These are phyloP conservation scores for Dendroctonus ponderosae DNA, from an alignment of 1,140 invertebrate species.

Conservation along the genomic window DNA sequence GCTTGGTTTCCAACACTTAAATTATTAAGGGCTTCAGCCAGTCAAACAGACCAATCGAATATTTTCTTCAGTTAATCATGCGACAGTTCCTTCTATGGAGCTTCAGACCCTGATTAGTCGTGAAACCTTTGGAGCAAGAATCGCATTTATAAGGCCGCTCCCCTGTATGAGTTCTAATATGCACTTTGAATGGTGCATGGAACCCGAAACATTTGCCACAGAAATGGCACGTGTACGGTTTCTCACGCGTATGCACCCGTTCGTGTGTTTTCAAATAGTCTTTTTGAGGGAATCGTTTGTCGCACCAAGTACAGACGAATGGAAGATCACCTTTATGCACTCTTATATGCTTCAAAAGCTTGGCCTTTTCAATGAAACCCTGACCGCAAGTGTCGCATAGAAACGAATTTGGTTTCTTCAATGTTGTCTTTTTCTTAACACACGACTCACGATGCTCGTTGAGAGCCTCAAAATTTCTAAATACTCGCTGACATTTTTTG, in stretches of 20 bases:
- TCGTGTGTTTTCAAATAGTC: conserved; percentile 62
- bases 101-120: conserved; percentile 30
- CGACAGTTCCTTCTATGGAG: conserved; percentile 25
- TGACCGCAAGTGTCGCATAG: conserved; percentile 65
- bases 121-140: conserved; percentile 65
- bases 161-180: conserved; percentile 62
- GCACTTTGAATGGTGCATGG: conserved; percentile 62
- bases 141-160: conserved; percentile 72
- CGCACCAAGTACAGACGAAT: conserved; percentile 59
- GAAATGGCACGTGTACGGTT: conserved; percentile 63
- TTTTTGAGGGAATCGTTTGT: conserved; percentile 46
- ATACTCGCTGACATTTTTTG: conserved; percentile 49
- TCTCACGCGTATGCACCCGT: conserved; percentile 63
- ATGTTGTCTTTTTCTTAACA: conserved; percentile 1
- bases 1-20: too few relatives aligned
- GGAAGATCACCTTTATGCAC: conserved; percentile 74
- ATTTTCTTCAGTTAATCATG: conserved; percentile 16
- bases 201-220: conserved; percentile 80
- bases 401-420: conserved; percentile 22
- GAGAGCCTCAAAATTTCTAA: conserved; percentile 50
- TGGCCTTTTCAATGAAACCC: conserved; percentile 61
- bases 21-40: too few relatives aligned
- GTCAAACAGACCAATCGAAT: too few relatives aligned
- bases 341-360: conserved; percentile 66
- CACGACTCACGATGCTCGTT: conserved; percentile 27